These are phyloP conservation scores for Drosophila mimetica DNA, from an alignment of 2,888 invertebrate genomes.

Conservation along the genomic window DNA sequence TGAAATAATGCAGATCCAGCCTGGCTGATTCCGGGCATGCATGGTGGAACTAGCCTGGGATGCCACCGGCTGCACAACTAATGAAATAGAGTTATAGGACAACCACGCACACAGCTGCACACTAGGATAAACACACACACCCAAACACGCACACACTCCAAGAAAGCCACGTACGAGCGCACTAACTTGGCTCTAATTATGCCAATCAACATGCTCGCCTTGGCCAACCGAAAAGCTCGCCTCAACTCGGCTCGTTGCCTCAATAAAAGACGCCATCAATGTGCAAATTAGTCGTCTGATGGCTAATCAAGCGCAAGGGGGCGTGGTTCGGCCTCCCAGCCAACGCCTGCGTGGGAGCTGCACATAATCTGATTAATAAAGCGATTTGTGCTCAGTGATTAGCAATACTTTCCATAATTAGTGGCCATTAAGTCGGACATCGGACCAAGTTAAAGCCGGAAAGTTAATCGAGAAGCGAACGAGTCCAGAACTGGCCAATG, in stretches of 20 bases:
- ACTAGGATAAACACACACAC: not conserved
- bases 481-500: not conserved
- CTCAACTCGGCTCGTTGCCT: constrained; percentile 39
- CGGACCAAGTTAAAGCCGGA: constrained; percentile 12
- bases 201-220: constrained; percentile 66
- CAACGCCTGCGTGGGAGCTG: constrained; percentile 30
- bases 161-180: constrained; percentile 13
- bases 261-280: constrained; percentile 77
- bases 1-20: constrained; percentile 56
- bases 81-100: constrained; percentile 65
- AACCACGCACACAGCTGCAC: constrained; percentile 9
- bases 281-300: constrained; percentile 76
- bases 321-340: constrained; percentile 37
- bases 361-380: constrained; percentile 76
- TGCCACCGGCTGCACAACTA: constrained; percentile 65
- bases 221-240: constrained; percentile 28
- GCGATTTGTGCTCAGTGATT: constrained; percentile 72
- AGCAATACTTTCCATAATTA: constrained; percentile 78
- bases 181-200: constrained; percentile 62
- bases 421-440: constrained; percentile 58
- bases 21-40: constrained; percentile 23
- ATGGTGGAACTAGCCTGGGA: constrained; percentile 9
- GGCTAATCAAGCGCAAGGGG: constrained; percentile 61
- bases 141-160: not conserved
- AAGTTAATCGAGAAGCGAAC: constrained; percentile 27